phyloP scores from a whole-genome alignment of 2,797 vertebrate genomes.

The Anguilla obscura region DNA sequence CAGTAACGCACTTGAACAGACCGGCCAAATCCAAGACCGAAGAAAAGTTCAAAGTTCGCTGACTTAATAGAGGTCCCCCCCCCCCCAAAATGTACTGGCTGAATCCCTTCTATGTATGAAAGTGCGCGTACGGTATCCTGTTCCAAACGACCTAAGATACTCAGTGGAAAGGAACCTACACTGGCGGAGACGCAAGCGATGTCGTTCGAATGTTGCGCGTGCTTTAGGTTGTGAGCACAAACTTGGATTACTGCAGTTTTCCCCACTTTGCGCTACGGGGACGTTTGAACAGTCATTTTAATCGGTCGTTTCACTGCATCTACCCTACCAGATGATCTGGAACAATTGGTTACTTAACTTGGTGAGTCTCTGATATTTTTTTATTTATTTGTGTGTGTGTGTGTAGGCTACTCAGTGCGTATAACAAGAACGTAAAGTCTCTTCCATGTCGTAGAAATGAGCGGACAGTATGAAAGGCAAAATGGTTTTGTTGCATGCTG shows the following conservation, averaged over 20 bases:
- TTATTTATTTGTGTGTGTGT: not conserved
- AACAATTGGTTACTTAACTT: not conserved
- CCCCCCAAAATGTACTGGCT: not conserved
- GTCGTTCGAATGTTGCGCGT: not conserved
- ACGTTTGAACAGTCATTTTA: slow-evolving; percentile 13
- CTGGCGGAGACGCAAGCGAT: not conserved
- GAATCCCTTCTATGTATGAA: not conserved
- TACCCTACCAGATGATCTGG: not conserved
- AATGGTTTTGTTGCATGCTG: not conserved
- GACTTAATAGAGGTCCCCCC: not conserved
- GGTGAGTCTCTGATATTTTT: slow-evolving; percentile 6
- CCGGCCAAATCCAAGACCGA: not conserved
- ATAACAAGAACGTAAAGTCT: too few species aligned
- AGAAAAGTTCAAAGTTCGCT: not conserved
- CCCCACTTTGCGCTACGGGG: not conserved
- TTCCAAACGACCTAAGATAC: not conserved
- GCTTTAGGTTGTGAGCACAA: slow-evolving; percentile 5
- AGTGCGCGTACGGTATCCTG: slow-evolving; percentile 4
- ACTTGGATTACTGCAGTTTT: slow-evolving; percentile 20
- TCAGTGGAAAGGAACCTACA: not conserved
- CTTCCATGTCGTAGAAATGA: not conserved
- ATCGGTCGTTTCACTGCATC: not conserved
- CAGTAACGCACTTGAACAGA: not conserved
- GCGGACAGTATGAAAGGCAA: not conserved
- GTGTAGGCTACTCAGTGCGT: too few species aligned